Percentiles rank a stretch among this genome's conserved stretches.
phyloP scores from a whole-genome alignment of 2,888 invertebrate genomes.

The Spilosoma lubricipeda region DNA sequence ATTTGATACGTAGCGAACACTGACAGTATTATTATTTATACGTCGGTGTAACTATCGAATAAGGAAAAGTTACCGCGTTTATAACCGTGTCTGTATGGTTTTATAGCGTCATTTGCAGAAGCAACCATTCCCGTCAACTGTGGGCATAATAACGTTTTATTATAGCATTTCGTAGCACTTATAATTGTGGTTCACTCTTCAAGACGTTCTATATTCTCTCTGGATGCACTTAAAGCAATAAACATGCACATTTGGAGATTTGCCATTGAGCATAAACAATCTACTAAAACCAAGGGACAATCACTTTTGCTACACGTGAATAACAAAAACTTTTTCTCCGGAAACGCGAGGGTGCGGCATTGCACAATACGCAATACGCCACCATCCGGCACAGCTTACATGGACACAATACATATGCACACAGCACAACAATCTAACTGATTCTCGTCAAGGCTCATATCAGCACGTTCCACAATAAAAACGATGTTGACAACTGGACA shows the following conservation, averaged over 20 bases:
- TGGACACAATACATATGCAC: conserved; percentile 53
- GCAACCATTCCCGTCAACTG: conserved; percentile 56
- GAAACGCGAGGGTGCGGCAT: conserved; percentile 68
- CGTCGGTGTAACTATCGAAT: conserved; percentile 32
- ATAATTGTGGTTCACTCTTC: conserved; percentile 52
- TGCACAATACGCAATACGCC: conserved; percentile 70
- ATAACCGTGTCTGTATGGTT: conserved; percentile 50
- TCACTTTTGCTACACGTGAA: conserved; percentile 31
- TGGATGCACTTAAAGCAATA: conserved; percentile 36
- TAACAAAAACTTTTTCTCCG: conserved; percentile 52
- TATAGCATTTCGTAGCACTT: conserved; percentile 46
- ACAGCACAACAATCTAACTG: conserved; percentile 33
- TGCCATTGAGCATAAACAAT: conserved; percentile 30
- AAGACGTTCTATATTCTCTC: conserved; percentile 33
- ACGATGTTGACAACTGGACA: conserved; percentile 57
- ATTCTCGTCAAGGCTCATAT: conserved; percentile 53
- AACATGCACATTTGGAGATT: conserved; percentile 39
- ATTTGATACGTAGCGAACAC: conserved; percentile 37
- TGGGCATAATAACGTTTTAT: conserved; percentile 57
- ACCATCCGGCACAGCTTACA: conserved; percentile 64
- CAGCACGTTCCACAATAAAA: conserved; percentile 58
- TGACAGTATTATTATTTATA: conserved; percentile 27
- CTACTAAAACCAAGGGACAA: conserved; percentile 28
- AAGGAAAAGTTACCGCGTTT: conserved; percentile 54
- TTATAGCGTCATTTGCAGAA: conserved; percentile 62